Evolutionary conservation across 2,113 vertebrate genomes (phyloP).

Genomic region (Etheostoma cragini): DNA sequence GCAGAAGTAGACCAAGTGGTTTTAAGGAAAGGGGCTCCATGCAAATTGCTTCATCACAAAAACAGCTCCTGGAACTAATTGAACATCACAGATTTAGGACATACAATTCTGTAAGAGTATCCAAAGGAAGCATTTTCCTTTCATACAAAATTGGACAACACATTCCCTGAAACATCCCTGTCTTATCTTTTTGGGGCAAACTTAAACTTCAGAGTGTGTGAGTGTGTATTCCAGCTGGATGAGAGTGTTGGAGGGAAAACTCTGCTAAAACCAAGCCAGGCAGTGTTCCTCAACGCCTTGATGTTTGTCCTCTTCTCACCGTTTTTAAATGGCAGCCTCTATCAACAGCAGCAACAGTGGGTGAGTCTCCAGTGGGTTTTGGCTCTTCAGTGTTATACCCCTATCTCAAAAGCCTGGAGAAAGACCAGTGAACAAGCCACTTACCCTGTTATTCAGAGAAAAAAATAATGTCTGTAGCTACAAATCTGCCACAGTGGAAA

Average conservation of each 20-base stretch:
- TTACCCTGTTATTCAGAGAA: slow-evolving; percentile 70
- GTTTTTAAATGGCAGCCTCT: slow-evolving; percentile 68
- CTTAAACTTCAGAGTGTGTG: slow-evolving; percentile 8
- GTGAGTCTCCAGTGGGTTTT: slow-evolving; percentile 42
- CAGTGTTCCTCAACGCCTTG: slow-evolving; percentile 27
- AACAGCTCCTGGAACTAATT: slow-evolving; percentile 31
- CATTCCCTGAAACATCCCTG: background rate
- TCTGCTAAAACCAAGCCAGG: slow-evolving; percentile 24
- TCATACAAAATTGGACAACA: slow-evolving; percentile 25
- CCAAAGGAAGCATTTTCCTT: slow-evolving; percentile 25
- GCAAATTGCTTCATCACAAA: slow-evolving; percentile 11
- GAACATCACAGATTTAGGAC: slow-evolving; percentile 31
- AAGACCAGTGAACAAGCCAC: slow-evolving; percentile 61
- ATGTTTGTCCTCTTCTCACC: slow-evolving; percentile 52
- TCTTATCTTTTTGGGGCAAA: background rate
- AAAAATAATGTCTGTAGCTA: slow-evolving; percentile 59
- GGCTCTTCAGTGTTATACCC: slow-evolving; percentile 36
- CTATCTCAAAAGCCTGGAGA: slow-evolving; percentile 61
- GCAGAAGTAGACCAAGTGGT: slow-evolving; percentile 33
- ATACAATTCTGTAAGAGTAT: slow-evolving; percentile 16
- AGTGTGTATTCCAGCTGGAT: slow-evolving; percentile 8
- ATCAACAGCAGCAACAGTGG: slow-evolving; percentile 65
- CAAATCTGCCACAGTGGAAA: slow-evolving; percentile 46
- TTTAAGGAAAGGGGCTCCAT: slow-evolving; percentile 22
- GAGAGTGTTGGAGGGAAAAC: slow-evolving; percentile 8